Percentiles rank a stretch among this genome's conserved stretches.
These are phyloP conservation scores for Heliconius himera DNA, from an alignment of 1,140 invertebrate genomes.

Conservation along the genomic window DNA sequence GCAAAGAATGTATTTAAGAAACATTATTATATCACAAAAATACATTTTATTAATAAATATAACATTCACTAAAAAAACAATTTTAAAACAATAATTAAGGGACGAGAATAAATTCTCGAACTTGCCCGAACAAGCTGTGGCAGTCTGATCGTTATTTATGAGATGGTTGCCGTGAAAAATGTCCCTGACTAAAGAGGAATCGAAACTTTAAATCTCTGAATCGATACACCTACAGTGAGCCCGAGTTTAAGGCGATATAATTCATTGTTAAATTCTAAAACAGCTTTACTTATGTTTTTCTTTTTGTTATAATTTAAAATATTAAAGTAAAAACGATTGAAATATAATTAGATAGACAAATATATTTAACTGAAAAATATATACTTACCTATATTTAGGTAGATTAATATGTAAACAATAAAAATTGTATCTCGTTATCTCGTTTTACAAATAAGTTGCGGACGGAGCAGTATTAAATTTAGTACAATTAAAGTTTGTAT, in stretches of 20 bases:
- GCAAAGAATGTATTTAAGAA: too few relatives aligned
- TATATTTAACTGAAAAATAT: not conserved
- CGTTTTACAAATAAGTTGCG: too few relatives aligned
- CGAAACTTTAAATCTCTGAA: not conserved
- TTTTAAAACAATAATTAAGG: constrained; percentile 2
- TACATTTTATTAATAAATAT: not conserved
- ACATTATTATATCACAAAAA: not conserved
- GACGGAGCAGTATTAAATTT: too few relatives aligned
- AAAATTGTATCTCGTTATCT: too few relatives aligned
- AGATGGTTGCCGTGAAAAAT: constrained; percentile 5
- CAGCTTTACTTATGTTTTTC: not conserved
- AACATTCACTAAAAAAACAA: not conserved
- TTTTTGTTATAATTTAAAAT: not conserved
- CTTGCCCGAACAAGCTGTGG: constrained; percentile 1
- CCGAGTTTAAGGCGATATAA: not conserved
- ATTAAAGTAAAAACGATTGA: not conserved
- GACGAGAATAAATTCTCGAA: not conserved
- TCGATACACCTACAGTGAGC: not conserved
- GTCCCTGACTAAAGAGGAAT: not conserved
- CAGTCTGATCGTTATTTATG: constrained; percentile 13
- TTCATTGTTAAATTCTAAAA: not conserved
- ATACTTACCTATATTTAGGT: too few relatives aligned
- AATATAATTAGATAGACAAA: not conserved
- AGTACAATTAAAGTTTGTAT: too few relatives aligned
- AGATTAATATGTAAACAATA: too few relatives aligned